phyloP scores from a whole-genome alignment of 2,797 vertebrate genomes.

The Sparus aurata region DNA sequence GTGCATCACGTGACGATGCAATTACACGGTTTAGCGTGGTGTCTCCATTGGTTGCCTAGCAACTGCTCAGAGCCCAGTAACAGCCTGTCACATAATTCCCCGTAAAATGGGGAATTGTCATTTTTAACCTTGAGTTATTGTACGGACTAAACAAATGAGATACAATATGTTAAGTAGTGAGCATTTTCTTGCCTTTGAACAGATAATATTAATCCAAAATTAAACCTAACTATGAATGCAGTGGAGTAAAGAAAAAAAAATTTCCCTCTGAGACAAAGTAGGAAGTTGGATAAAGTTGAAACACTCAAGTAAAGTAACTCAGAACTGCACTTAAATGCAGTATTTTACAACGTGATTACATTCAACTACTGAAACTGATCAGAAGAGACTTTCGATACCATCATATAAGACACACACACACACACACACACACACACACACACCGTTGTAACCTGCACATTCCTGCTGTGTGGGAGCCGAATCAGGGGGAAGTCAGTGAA shows the following conservation, averaged over 20 bases:
- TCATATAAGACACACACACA: conserved; percentile 12
- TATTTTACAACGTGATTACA: conserved; percentile 1
- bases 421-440: conserved; percentile 29
- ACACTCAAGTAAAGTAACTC: not conserved
- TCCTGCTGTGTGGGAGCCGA: conserved; percentile 82
- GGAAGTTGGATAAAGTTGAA: not conserved
- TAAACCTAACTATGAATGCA: not conserved
- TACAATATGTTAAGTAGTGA: conserved; percentile 2
- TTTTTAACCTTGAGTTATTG: conserved; percentile 1
- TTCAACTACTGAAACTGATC: conserved; percentile 27
- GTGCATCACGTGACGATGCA: too few relatives aligned
- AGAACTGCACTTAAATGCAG: not conserved
- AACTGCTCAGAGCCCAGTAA: conserved; percentile 3
- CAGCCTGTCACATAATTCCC: not conserved
- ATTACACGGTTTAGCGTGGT: too few relatives aligned
- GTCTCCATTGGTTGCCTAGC: not conserved
- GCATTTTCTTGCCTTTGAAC: not conserved
- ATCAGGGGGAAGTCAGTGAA: conserved; percentile 63
- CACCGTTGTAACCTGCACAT: conserved; percentile 73
- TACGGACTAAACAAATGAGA: not conserved
- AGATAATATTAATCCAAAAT: not conserved
- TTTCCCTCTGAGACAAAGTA: not conserved
- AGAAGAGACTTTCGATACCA: conserved; percentile 4
- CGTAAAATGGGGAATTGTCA: not conserved
- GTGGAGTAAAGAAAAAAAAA: not conserved